Percentiles rank a stretch among this genome's conserved stretches.
Conservation (phyloP, 1,140 invertebrate genomes). For the Scaptodrosophila lebanonensis region DNA sequence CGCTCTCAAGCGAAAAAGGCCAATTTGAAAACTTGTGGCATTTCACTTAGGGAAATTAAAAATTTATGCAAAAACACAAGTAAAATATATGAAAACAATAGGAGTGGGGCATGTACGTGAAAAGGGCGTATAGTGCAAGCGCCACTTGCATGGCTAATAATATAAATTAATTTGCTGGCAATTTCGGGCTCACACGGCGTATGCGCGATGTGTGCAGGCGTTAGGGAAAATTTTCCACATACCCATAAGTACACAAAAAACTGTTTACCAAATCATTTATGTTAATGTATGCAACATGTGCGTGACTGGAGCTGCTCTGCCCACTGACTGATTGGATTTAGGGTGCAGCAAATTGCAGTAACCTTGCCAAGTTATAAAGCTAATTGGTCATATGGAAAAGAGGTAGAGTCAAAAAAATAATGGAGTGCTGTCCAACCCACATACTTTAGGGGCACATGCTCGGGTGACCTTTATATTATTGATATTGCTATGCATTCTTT, state of each 20-base stretch:
- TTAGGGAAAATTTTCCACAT: constrained; percentile 9
- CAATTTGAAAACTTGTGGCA: constrained; percentile 68
- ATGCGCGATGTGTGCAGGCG: constrained; percentile 10
- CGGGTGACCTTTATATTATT: no score
- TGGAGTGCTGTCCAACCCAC: no score
- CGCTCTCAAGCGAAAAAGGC: constrained; percentile 44
- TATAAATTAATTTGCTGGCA: constrained; percentile 52
- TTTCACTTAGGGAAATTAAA: constrained; percentile 72
- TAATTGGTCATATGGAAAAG: constrained; percentile 40
- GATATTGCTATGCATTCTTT: no score
- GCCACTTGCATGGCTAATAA: constrained; percentile 38
- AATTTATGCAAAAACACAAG: constrained; percentile 37
- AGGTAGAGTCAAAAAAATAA: not conserved
- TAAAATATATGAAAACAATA: not conserved
- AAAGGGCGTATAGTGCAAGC: constrained; percentile 32
- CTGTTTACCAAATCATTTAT: constrained; percentile 57
- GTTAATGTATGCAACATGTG: constrained; percentile 65
- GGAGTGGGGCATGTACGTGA: not conserved
- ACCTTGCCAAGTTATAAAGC: constrained; percentile 53
- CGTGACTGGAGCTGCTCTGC: constrained; percentile 40
- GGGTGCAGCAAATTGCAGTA: constrained; percentile 67
- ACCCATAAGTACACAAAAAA: no score
- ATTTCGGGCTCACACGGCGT: constrained; percentile 22
- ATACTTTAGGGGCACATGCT: no score
- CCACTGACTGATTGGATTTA: constrained; percentile 44